Conservation (phyloP, 2,113 vertebrate genomes). For the Micronycteris hirsuta region DNA sequence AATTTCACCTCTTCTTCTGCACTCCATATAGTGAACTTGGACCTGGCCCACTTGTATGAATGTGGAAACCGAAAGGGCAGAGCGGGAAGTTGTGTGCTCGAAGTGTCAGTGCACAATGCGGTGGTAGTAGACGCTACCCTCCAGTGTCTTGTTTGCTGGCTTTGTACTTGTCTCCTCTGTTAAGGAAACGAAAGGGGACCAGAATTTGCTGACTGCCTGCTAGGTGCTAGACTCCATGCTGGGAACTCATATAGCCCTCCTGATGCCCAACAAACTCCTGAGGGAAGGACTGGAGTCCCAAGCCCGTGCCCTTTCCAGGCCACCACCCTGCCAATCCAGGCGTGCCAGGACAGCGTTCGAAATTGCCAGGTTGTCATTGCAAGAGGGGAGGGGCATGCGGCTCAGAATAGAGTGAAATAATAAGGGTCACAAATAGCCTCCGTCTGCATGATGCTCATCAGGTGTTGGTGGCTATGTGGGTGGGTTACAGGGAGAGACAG, state of each 20-base stretch:
- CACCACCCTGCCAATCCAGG: slow-evolving; percentile 55
- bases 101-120: neutral
- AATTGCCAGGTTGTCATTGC: slow-evolving; percentile 22
- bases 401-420: slow-evolving; percentile 22
- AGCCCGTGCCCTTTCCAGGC: neutral
- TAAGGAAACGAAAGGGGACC: neutral
- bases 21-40: neutral
- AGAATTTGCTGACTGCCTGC: neutral
- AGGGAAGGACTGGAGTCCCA: neutral
- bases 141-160: neutral
- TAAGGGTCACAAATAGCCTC: neutral
- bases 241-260: neutral
- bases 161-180: neutral
- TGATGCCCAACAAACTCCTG: neutral
- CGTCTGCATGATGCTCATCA: neutral
- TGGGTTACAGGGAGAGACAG: slow-evolving; percentile 30
- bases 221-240: neutral
- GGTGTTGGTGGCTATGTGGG: neutral
- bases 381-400: neutral
- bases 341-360: neutral
- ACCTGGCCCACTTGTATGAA: neutral
- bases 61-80: neutral
- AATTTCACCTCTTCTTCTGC: neutral
- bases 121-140: neutral
- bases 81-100: neutral